These are phyloP conservation scores for Megastigmus dorsalis DNA, from an alignment of 2,888 invertebrate genomes.

Conservation along the genomic window DNA sequence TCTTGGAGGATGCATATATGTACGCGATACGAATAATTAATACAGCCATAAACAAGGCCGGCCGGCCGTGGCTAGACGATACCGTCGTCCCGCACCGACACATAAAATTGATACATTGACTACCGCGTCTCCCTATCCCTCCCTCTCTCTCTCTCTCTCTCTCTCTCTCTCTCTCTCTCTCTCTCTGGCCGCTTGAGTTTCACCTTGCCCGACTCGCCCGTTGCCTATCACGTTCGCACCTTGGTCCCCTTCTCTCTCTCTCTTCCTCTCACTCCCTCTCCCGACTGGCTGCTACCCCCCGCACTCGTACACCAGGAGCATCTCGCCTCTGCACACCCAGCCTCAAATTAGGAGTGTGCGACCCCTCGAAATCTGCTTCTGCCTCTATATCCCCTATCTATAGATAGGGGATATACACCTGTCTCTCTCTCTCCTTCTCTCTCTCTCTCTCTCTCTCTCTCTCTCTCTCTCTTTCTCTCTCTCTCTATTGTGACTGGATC, in stretches of 20 bases:
- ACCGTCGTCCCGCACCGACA: slow-evolving; percentile 63
- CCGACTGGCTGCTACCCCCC: not conserved
- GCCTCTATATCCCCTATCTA: too few species aligned
- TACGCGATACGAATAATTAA: slow-evolving; percentile 73
- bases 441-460: too few species aligned
- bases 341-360: slow-evolving; percentile 10
- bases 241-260: too few species aligned
- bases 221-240: slow-evolving; percentile 36
- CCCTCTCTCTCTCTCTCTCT: not conserved
- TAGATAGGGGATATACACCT: too few species aligned
- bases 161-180: not conserved
- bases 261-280: too few species aligned
- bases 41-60: slow-evolving; percentile 70
- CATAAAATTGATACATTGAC: slow-evolving; percentile 69
- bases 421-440: too few species aligned
- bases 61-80: slow-evolving; percentile 58
- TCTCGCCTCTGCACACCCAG: not conserved
- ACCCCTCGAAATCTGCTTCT: not conserved
- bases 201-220: not conserved
- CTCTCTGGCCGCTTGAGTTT: too few species aligned
- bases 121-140: not conserved
- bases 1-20: not conserved
- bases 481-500: too few species aligned
- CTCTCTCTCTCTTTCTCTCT: too few species aligned
- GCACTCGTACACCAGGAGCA: not conserved